These are phyloP conservation scores for Dendroctonus valens DNA, from an alignment of 1,140 invertebrate species.

Conservation along the genomic window DNA sequence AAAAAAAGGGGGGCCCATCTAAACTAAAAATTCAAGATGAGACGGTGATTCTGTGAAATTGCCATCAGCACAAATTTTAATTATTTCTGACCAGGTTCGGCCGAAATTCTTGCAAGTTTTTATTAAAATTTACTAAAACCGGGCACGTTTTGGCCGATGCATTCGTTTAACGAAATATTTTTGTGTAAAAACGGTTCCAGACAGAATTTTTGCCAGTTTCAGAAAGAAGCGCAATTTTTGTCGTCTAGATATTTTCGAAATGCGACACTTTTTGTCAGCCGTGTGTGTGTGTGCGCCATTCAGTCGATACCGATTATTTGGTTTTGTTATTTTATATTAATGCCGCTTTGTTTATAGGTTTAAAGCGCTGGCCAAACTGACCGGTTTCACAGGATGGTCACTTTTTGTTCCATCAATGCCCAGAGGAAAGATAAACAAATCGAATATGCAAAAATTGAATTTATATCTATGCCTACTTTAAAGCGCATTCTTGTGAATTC, in stretches of 20 bases:
- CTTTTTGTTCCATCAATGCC: too few species aligned
- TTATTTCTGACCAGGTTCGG: conserved; percentile 34
- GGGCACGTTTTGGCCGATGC: conserved; percentile 36
- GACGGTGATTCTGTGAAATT: conserved; percentile 31
- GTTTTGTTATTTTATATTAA: too few species aligned
- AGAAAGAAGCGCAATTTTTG: conserved; percentile 33
- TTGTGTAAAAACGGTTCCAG: conserved; percentile 41
- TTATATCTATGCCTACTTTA: too few species aligned
- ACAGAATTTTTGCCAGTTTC: conserved; percentile 43
- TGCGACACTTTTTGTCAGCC: conserved; percentile 9
- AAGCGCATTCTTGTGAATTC: too few species aligned
- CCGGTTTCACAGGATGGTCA: too few species aligned
- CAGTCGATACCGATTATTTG: too few species aligned
- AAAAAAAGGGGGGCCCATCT: conserved; percentile 22
- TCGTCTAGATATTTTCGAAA: conserved; percentile 30
- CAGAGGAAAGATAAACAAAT: too few species aligned
- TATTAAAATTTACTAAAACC: conserved; percentile 43
- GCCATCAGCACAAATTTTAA: conserved; percentile 38
- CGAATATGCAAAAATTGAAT: too few species aligned
- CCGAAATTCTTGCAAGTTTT: conserved; percentile 42
- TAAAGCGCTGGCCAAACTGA: too few species aligned
- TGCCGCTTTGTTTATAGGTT: too few species aligned
- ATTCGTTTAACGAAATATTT: conserved; percentile 45
- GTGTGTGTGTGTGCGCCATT: too few species aligned
- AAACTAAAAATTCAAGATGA: conserved; percentile 31